Base-by-base conservation (phyloP, 1,140 invertebrate genomes). In the Zaprionus vittiger region DNA sequence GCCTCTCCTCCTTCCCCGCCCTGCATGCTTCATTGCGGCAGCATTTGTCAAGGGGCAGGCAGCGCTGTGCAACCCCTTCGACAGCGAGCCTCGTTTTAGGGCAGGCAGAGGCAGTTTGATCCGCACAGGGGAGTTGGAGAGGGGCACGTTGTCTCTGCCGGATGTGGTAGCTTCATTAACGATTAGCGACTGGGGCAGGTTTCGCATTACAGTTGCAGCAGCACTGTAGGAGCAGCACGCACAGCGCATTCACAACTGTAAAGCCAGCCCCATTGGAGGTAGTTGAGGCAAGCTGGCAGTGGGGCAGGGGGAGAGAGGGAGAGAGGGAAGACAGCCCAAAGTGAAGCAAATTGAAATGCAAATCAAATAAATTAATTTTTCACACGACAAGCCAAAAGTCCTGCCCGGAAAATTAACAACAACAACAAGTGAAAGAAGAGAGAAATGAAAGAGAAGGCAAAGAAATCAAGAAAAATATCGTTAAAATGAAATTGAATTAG, bases 401-500 rank as follows among this genome's bases (percentile, higher is more conserved):
- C 31, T 31, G 31, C 31, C 31, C 9, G 31, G 31, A 31, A 31
- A 31, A 31, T 31, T 9, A 31, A 49, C 44, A 38, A 7, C 7
- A 68, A 44, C 4, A 54, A 52, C 11, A 41, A 60, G n/a, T 2
- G 15, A 5, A 12, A 60, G 14, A 64, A 5, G 47, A 17, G 22
- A 26, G 14, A 26, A 24, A 12, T 4, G 38, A 57, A 37, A 49
- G 28, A 49, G 26, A 34, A 17, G 56, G 20, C 52, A 49, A 56
- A 60, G 55, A 66, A 67, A 67, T 54, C 38, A 60, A 54, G 59
- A 61, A 75, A 83, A 78, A 78, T 74, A 79, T 79, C 77, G 65
- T 85, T 86, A 71, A 77, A 72, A 63, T 61, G 49, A 85, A 87
- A 86, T 86, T 87, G 83, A 87, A 86, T 87, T 87, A 77, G 83